Percentiles rank a stretch among this genome's conserved stretches.
Conservation (phyloP, 2,888 invertebrate genomes). For the Drosophila aldrichi region DNA sequence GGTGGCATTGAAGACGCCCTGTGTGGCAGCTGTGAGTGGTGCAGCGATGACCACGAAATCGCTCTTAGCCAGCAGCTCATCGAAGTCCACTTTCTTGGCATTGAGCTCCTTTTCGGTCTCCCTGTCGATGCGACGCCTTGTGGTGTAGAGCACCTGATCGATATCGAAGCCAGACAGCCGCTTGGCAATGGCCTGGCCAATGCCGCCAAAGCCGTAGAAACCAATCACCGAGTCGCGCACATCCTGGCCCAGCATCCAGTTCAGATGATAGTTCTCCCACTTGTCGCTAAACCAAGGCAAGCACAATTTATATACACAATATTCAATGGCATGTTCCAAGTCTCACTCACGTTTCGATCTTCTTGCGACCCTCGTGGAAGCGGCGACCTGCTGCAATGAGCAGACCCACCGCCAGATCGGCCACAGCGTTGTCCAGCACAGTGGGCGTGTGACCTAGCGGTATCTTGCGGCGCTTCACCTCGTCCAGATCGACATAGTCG, state of each 20-base stretch:
- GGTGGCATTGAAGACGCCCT: conserved; percentile 88
- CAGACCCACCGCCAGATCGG: conserved; percentile 92
- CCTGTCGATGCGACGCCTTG: conserved; percentile 88
- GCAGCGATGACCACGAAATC: conserved; percentile 90
- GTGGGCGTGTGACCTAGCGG: conserved; percentile 92
- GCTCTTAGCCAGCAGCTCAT: conserved; percentile 88
- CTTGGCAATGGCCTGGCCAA: conserved; percentile 91
- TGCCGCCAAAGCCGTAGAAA: conserved; percentile 92
- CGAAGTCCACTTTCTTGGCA: conserved; percentile 88
- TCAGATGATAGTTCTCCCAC: conserved; percentile 89
- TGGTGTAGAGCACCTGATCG: conserved; percentile 90
- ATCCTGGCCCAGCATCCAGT: conserved; percentile 93
- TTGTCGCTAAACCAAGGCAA: conserved; percentile 85
- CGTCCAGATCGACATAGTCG: conserved; percentile 92
- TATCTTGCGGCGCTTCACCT: conserved; percentile 90
- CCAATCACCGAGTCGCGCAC: conserved; percentile 92
- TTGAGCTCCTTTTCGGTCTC: conserved; percentile 84
- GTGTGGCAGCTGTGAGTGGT: conserved; percentile 89
- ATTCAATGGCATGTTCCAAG: not conserved
- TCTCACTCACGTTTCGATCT: conserved; percentile 86
- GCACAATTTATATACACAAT: not conserved
- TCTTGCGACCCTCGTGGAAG: conserved; percentile 90
- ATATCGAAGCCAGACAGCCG: conserved; percentile 91
- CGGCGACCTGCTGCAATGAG: conserved; percentile 91
- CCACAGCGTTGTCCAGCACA: conserved; percentile 91